Percentiles rank a stretch among this genome's conserved stretches.
These are phyloP conservation scores for Melanocharis versteri DNA, from an alignment of 2,113 vertebrate species.

Conservation along the genomic window DNA sequence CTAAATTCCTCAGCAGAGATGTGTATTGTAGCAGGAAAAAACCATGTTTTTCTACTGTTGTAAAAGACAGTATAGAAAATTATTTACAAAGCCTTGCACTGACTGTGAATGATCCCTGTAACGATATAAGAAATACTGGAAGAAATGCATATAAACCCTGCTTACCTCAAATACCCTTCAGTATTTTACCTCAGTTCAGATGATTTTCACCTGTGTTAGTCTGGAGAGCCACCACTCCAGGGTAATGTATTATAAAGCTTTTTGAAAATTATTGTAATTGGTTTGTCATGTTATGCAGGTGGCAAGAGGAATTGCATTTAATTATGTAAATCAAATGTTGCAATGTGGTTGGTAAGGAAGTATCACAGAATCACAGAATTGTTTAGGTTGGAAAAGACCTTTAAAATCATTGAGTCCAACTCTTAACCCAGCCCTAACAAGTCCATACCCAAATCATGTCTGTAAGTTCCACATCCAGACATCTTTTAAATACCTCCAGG, in stretches of 20 bases:
- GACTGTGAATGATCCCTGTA: background rate
- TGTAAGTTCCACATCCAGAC: background rate
- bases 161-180: background rate
- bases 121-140: background rate
- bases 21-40: background rate
- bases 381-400: background rate
- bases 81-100: background rate
- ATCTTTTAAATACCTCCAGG: background rate
- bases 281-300: background rate
- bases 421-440: background rate
- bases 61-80: background rate
- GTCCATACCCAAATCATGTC: background rate
- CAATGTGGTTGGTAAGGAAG: background rate
- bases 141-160: background rate
- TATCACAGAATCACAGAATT: background rate
- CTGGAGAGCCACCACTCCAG: background rate
- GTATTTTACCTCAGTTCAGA: background rate
- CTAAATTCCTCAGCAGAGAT: background rate
- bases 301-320: conserved; percentile 28
- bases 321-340: conserved; percentile 29
- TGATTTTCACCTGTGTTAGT: background rate
- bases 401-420: background rate
- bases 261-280: background rate
- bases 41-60: background rate
- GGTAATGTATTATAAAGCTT: background rate